phyloP scores from a whole-genome alignment of 2,797 vertebrate species.

The Poeciliopsis turneri region DNA sequence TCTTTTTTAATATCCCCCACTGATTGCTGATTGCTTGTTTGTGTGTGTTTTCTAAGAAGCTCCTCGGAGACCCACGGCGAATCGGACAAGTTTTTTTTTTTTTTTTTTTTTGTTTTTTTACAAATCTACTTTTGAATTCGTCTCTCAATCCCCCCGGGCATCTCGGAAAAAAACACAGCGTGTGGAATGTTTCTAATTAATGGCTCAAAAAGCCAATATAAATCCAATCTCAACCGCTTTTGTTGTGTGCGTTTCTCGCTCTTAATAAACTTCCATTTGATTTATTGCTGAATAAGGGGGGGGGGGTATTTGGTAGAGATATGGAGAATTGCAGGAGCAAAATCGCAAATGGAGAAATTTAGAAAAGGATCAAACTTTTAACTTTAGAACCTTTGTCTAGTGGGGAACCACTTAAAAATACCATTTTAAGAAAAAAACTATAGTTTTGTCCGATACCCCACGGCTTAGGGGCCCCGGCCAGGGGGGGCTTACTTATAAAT shows the following conservation, averaged over 20 bases:
- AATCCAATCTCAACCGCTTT: conserved; percentile 10
- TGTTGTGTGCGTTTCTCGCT: conserved; percentile 25
- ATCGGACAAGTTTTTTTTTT: conserved; percentile 31
- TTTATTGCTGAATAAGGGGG: conserved; percentile 6
- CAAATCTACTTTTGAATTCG: conserved; percentile 49
- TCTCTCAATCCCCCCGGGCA: conserved; percentile 34
- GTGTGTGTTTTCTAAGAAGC: conserved; percentile 36
- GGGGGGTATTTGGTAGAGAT: background rate
- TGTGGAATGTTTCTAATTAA: conserved; percentile 13
- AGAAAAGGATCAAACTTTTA: background rate
- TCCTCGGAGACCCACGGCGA: conserved; percentile 41
- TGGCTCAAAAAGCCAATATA: conserved; percentile 22
- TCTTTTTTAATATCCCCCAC: conserved; percentile 25
- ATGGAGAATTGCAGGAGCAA: background rate
- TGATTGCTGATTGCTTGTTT: conserved; percentile 33
- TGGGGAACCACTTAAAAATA: background rate
- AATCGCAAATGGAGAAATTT: background rate
- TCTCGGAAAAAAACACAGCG: conserved; percentile 12
- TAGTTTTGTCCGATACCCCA: background rate
- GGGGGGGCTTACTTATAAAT: background rate
- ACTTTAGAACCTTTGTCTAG: background rate
- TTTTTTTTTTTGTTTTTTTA: background rate
- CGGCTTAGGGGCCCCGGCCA: background rate
- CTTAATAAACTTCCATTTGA: conserved; percentile 31
- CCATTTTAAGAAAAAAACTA: background rate